These are phyloP conservation scores for Danio kyathit DNA, from an alignment of 2,797 vertebrate species.

Conservation along the genomic window DNA sequence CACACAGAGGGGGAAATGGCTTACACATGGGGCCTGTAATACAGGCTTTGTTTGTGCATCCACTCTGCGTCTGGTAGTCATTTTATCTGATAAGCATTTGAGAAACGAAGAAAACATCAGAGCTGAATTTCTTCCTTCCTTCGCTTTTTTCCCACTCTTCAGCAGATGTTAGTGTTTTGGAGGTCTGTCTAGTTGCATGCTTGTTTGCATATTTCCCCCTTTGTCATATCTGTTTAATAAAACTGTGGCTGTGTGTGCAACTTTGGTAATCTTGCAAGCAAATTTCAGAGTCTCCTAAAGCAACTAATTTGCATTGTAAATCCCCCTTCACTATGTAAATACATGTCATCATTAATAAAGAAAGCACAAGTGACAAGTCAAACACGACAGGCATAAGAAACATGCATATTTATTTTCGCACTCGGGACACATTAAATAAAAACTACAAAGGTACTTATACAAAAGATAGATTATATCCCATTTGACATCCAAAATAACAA, in stretches of 20 bases:
- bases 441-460: slow-evolving; percentile 85
- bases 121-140: slow-evolving; percentile 57
- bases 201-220: slow-evolving; percentile 32
- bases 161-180: slow-evolving; percentile 45
- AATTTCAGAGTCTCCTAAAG: slow-evolving; percentile 8
- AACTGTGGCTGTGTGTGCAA: not conserved
- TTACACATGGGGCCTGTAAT: slow-evolving; percentile 70
- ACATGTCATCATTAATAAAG: slow-evolving; percentile 28
- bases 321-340: slow-evolving; percentile 24
- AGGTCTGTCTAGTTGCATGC: slow-evolving; percentile 17
- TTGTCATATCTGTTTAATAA: slow-evolving; percentile 10
- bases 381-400: slow-evolving; percentile 74
- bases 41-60: slow-evolving; percentile 65
- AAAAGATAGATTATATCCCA: slow-evolving; percentile 87
- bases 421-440: slow-evolving; percentile 85
- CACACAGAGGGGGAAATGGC: slow-evolving; percentile 66
- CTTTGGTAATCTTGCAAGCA: not conserved
- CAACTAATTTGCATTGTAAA: slow-evolving; percentile 52
- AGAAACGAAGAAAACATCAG: slow-evolving; percentile 48
- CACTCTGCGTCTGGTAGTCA: slow-evolving; percentile 73
- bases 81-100: slow-evolving; percentile 74
- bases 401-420: slow-evolving; percentile 88
- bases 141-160: slow-evolving; percentile 44
- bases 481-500: slow-evolving; percentile 86
- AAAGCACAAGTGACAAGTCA: slow-evolving; percentile 11